These are phyloP conservation scores for Eurystomus glaucurus DNA, from an alignment of 2,797 vertebrate genomes.

Conservation along the genomic window DNA sequence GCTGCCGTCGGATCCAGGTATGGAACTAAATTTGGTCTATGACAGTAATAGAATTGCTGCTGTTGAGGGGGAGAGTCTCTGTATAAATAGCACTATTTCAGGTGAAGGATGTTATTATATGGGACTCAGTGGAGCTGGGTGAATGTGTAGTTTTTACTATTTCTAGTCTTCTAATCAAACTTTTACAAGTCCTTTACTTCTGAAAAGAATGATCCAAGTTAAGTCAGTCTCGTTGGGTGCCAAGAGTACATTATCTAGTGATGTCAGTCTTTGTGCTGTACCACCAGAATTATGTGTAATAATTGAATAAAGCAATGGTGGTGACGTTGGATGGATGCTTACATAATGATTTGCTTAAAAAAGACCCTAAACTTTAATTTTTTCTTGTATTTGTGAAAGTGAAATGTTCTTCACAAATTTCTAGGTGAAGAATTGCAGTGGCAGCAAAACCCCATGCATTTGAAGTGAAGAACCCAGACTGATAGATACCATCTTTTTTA, in stretches of 20 bases:
- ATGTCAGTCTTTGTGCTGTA: neutral
- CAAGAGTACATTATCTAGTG: neutral
- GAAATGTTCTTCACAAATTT: neutral
- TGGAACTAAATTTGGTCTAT: neutral
- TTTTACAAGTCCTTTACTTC: neutral
- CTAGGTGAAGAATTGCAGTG: neutral
- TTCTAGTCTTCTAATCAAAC: neutral
- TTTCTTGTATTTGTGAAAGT: neutral
- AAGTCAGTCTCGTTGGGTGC: neutral
- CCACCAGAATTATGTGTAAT: fast-evolving
- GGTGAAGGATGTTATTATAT: neutral
- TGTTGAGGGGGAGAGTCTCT: neutral
- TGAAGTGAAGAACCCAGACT: neutral
- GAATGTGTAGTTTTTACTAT: neutral
- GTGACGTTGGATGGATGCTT: neutral
- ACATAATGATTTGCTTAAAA: neutral
- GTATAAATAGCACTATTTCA: neutral
- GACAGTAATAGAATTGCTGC: neutral
- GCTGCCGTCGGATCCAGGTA: neutral
- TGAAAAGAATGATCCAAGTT: neutral
- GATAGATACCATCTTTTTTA: neutral
- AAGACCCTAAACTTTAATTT: neutral
- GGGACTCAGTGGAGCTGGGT: neutral
- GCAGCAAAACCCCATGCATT: neutral
- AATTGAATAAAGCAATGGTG: neutral